Evolutionary conservation across 1,140 invertebrate species (phyloP).

Genomic region (Pseudomyrmex concolor): DNA sequence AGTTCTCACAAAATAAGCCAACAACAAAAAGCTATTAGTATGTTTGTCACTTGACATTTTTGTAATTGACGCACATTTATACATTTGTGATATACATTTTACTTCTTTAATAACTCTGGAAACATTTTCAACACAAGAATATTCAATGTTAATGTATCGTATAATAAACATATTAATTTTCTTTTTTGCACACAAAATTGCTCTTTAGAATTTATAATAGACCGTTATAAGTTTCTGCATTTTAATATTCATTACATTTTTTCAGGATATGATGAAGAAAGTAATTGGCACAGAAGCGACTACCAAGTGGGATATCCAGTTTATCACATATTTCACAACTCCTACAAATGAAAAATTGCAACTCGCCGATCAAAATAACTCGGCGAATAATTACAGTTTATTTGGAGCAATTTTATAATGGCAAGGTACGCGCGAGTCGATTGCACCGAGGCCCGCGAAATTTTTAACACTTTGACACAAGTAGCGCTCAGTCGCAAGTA

Average conservation of each 20-base stretch:
- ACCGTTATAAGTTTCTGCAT: neutral
- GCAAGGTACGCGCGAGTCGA: neutral
- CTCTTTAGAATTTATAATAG: slow-evolving; percentile 3
- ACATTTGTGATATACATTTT: neutral
- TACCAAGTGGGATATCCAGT: slow-evolving; percentile 66
- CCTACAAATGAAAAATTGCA: slow-evolving; percentile 59
- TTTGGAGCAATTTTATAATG: neutral
- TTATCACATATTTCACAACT: slow-evolving; percentile 70
- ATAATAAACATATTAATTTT: too few relatives aligned
- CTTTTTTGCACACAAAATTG: too few relatives aligned
- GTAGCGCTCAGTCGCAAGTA: neutral
- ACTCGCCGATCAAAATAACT: neutral
- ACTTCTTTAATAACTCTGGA: neutral
- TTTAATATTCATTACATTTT: slow-evolving; percentile 16
- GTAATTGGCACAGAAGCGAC: slow-evolving; percentile 82
- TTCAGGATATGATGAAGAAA: slow-evolving; percentile 81
- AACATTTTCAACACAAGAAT: slow-evolving; percentile 4
- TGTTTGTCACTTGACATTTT: neutral
- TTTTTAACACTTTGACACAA: neutral
- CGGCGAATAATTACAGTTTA: slow-evolving; percentile 4
- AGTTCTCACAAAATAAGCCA: too few relatives aligned
- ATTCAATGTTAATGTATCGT: too few relatives aligned
- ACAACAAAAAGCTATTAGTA: too few relatives aligned
- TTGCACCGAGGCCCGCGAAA: neutral
- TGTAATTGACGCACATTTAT: slow-evolving; percentile 11